A percentile compares a stretch with the other conserved stretches of the same genome.
Conservation (phyloP, 2,797 vertebrate genomes). For the Periparus ater region DNA sequence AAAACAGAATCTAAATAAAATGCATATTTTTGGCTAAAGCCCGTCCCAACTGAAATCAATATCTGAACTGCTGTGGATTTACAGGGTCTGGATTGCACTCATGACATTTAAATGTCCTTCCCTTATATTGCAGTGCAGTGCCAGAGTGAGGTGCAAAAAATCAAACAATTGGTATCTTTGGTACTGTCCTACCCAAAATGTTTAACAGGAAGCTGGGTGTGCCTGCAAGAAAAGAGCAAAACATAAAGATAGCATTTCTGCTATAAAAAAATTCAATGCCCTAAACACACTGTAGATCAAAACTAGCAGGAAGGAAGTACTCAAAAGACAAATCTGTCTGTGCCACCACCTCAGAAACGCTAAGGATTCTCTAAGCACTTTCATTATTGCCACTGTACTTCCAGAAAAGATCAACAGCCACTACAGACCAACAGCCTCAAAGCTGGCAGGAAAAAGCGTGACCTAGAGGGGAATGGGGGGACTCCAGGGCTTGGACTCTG, state of each 20-base stretch:
- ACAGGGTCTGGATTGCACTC: not conserved
- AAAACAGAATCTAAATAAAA: constrained; percentile 44
- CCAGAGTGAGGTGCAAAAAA: not conserved
- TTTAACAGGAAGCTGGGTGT: constrained; percentile 13
- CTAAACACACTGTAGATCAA: not conserved
- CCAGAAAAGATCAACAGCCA: not conserved
- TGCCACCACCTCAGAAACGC: not conserved
- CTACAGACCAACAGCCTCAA: not conserved
- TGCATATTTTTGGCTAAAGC: constrained; percentile 25
- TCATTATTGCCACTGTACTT: not conserved
- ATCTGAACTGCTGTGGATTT: not conserved
- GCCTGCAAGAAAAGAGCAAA: not conserved
- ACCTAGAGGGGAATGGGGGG: not conserved
- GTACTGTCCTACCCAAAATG: not conserved
- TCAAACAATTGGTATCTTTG: not conserved
- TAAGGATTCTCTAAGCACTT: not conserved
- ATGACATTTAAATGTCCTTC: not conserved
- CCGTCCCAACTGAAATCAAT: constrained; percentile 1
- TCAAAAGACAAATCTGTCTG: not conserved
- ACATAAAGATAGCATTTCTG: not conserved
- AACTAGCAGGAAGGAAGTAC: not conserved
- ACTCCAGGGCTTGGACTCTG: not conserved
- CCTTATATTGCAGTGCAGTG: not conserved
- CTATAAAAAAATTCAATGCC: not conserved
- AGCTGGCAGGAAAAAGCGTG: not conserved